Base-by-base conservation (phyloP, 23 tunicate genomes). In the Ascidia mentula region DNA sequence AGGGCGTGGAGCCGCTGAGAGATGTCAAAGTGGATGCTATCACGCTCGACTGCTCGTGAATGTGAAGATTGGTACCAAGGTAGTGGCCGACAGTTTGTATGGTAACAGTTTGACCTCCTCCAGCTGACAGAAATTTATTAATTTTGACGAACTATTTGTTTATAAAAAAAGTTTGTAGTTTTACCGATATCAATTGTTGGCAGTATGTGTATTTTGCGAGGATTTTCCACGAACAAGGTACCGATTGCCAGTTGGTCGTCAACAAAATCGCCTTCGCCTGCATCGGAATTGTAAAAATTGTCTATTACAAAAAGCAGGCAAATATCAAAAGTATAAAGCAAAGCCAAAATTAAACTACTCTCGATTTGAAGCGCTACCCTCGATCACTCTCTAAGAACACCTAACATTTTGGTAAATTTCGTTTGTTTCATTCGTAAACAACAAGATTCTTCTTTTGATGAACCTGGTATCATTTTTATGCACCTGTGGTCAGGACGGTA, bases 31-130 rank as follows among this genome's bases (percentile, higher is more conserved):
- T 75, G 59, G 59, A 22, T 2, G 32, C 38, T 3, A 22, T 34
- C 35, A 71, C 74, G 38, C 74, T 34, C 32, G 74, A 34, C 18
- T 40, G 32, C 36, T 37, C 65, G 59, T 75, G 79, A 22, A 75
- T 59, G 38, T 75, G 79, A 6, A 75, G 59, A 37, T 75, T 75
- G 36, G 31, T 36, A 13, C 79, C 59, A 59, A 75, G 26, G 65
- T 75, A 40, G 15, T 36, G 37, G 18, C 38, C 59, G 7, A 36
- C 59, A 75, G 59, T 75, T 40, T 75, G 79, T 24, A 75, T 38
- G 28, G 59, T 40, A 12, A 72, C 32, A 13, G 39, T 36, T 26
- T 72, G 76, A n/a, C 65, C 65, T 3, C 13, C 65, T 53, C 65
- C 65, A 53, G 65, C 65, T 53, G 65, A 20, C 24, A 20, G 24